These are phyloP conservation scores for Teleiodes luculella DNA, from an alignment of 2,888 invertebrate species.

Conservation along the genomic window DNA sequence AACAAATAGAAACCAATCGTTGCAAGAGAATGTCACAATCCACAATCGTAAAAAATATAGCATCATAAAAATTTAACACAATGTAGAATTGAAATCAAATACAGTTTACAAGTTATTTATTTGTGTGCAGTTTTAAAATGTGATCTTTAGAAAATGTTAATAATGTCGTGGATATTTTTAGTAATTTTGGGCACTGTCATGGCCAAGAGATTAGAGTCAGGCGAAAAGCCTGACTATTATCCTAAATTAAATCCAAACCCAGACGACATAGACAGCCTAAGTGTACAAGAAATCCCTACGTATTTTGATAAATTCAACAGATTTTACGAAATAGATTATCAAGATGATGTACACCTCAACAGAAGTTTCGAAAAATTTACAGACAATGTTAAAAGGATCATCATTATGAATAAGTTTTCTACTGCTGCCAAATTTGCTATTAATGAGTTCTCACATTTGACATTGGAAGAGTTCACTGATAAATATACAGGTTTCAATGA, in stretches of 20 bases:
- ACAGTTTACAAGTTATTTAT: neutral
- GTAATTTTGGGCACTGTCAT: neutral
- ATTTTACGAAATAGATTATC: neutral
- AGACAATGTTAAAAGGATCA: neutral
- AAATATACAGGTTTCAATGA: slow-evolving; percentile 4
- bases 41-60: too few relatives aligned
- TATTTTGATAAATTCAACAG: neutral
- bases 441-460: neutral
- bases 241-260: slow-evolving; percentile 1
- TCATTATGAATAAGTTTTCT: neutral
- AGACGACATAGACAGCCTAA: neutral
- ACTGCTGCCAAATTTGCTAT: neutral
- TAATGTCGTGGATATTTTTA: neutral
- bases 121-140: neutral
- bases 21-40: too few relatives aligned
- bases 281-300: neutral
- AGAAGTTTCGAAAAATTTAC: neutral
- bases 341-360: neutral
- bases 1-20: too few relatives aligned
- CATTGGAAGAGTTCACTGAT: neutral
- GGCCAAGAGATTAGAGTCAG: neutral
- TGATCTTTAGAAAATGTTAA: neutral
- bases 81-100: too few relatives aligned
- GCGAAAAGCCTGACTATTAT: neutral
- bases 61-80: too few relatives aligned